These are phyloP conservation scores for Coboldia fuscipes DNA, from an alignment of 1,140 invertebrate species.

Conservation along the genomic window DNA sequence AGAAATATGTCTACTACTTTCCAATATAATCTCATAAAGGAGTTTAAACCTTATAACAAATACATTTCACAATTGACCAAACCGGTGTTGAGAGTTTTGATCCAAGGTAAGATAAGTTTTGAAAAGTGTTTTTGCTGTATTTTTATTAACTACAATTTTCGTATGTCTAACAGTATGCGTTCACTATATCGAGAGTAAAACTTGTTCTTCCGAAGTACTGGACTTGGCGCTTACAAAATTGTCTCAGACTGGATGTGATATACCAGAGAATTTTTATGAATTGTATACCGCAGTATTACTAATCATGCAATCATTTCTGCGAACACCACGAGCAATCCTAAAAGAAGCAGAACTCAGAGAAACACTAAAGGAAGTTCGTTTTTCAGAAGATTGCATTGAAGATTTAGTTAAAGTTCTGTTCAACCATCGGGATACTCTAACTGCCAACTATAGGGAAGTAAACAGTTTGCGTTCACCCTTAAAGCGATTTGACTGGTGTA, in stretches of 20 bases:
- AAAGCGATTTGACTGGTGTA: conserved; percentile 17
- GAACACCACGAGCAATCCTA: conserved; percentile 14
- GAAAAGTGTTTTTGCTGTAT: background rate
- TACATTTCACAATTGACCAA: conserved; percentile 13
- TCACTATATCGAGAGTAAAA: conserved; percentile 17
- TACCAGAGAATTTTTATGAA: conserved; percentile 19
- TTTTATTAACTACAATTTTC: background rate
- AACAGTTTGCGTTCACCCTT: conserved; percentile 15
- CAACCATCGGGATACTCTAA: conserved; percentile 16
- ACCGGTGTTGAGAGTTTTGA: conserved; percentile 15
- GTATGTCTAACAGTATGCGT: conserved; percentile 11
- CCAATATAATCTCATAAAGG: conserved; percentile 11
- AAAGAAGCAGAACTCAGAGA: conserved; percentile 16
- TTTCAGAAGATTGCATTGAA: conserved; percentile 14
- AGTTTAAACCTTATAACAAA: conserved; percentile 9
- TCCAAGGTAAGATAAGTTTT: conserved; percentile 8
- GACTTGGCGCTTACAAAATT: conserved; percentile 19
- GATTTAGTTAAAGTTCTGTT: conserved; percentile 16
- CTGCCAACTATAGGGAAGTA: conserved; percentile 14
- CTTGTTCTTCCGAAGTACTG: conserved; percentile 16
- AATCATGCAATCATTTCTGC: conserved; percentile 18
- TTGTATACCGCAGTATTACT: conserved; percentile 15
- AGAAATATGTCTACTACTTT: conserved; percentile 12
- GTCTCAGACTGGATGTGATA: conserved; percentile 14
- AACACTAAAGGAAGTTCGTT: conserved; percentile 13